Evolutionary conservation across 2,113 vertebrate genomes (phyloP), one percentile per base, ranked within the genome.

Genomic region (Sitta europaea): DNA sequence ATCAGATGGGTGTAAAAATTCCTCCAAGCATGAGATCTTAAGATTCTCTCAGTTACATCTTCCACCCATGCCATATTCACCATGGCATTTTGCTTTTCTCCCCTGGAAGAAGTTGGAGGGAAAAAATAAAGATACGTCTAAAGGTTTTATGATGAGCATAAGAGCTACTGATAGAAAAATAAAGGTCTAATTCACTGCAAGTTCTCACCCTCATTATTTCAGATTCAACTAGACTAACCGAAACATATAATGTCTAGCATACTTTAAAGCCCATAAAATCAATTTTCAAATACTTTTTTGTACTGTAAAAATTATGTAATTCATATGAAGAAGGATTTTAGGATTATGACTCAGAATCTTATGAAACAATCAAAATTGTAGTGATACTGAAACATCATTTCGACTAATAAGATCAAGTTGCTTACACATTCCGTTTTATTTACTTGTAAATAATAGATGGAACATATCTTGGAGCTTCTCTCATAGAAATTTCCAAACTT

Each of bases 371-470:
- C 18, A 86, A 92, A 28, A 58, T 33, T 58, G 31, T 38, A 87
- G 35, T 4, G 2, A 19, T 55, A 51, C 29, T 77, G 35, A 88
- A 96, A 62, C 14, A 54, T 80, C 78, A 89, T 9, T 38, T 65
- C 36, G 59, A 90, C n/a, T 80, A 94, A 92, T 90, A 97, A 96
- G 81, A 57, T 61, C 27, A 65, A 57, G 17, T 42, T 91, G 3
- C 19, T 80, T 86, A 38, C 42, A 86, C 31, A 89, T 78, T 94
- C 76, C 2, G 71, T 61, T 94, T 93, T 86, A 89, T 76, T 94
- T 81, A 79, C 36, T 88, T 83, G 54, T 51, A 80, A 68, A 45
- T 65, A 91, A 93, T 47, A 88, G 65, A 93, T 65, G 35, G 62
- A 94, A 89, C 36, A 71, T 88, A 45, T 96, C 59, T 75, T 58